These are phyloP conservation scores for Selene dorsalis DNA, from an alignment of 2,797 vertebrate species.

Conservation along the genomic window DNA sequence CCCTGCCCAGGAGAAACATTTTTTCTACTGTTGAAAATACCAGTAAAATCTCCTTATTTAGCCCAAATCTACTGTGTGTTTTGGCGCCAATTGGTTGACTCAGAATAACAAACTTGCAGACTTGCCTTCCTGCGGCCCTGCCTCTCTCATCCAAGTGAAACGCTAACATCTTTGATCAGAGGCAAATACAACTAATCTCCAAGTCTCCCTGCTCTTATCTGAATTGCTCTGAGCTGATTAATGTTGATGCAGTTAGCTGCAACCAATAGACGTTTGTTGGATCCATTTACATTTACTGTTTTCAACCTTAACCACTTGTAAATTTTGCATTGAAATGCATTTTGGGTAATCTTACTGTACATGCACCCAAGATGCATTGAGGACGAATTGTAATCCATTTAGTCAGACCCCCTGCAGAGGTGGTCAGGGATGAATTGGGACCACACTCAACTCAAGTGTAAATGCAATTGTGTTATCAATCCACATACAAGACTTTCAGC, in stretches of 20 bases:
- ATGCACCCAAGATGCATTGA: too few species aligned
- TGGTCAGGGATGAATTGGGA: too few species aligned
- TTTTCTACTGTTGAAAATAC: background rate
- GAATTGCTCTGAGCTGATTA: conserved; percentile 9
- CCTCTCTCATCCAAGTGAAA: background rate
- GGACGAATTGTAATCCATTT: too few species aligned
- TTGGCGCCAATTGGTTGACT: background rate
- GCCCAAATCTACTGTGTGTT: conserved; percentile 13
- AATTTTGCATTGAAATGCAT: too few species aligned
- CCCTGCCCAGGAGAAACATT: conserved; percentile 1
- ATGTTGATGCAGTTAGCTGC: background rate
- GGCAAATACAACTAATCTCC: background rate
- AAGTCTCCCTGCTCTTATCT: background rate
- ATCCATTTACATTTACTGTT: background rate
- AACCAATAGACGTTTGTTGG: conserved; percentile 10
- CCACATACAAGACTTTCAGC: too few species aligned
- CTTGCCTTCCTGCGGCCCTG: background rate
- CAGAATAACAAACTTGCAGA: background rate
- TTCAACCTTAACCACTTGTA: background rate
- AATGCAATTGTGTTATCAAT: too few species aligned
- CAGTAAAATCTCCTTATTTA: conserved; percentile 3
- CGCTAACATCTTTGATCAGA: background rate
- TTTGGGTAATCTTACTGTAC: too few species aligned
- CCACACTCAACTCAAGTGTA: too few species aligned
- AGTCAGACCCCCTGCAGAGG: too few species aligned